Base-by-base conservation (phyloP, 1,140 invertebrate genomes). In the Zaprionus africanus region DNA sequence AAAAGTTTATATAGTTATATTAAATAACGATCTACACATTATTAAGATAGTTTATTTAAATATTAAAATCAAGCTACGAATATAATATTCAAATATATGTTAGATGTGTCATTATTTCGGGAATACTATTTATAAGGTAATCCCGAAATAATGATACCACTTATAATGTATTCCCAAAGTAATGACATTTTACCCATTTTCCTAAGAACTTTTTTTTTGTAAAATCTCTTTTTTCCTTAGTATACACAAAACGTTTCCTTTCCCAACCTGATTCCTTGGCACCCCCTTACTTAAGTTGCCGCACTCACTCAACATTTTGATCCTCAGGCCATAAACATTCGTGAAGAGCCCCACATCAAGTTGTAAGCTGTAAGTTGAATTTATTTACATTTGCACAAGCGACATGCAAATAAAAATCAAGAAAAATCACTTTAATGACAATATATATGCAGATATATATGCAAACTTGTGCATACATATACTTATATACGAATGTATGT, bases 361-460 rank as follows among this genome's bases (percentile, higher is more conserved):
- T 46, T 57, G 12, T 22, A 46, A 46, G 41, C 41, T 31, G 54
- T 49, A 56, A 60, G 26, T 28, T 13, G 24, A 41, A 28, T 67
- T 73, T 75, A 70, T 70, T 76, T 64, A 38, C 64, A 60, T 49
- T 65, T 28, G 15, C 57, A 65, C 36, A 65, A 56, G 26, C 36
- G 24, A 64, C 54, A 54, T 68, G 71, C 43, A 64, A 49, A 78
- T 41, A 63, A 46, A 78, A 63, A 78, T 75, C 76, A 75, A 75
- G 66, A 75, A 64, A 67, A 70, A 78, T 70, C 61, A 76, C 41
- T 51, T 51, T 51, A 70, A 76, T 38, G 34, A 41, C 43, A 51
- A 51, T 51, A 63, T 63, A 63, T 31, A 54, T 60, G 56, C 53
- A 57, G n/a, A 69, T 43, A 75, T 34, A 69, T 51, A n/a, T 4